Percentiles rank a stretch among this genome's conserved stretches.
Conservation (phyloP, 2,113 vertebrate species). For the Brachionichthys hirsutus region DNA sequence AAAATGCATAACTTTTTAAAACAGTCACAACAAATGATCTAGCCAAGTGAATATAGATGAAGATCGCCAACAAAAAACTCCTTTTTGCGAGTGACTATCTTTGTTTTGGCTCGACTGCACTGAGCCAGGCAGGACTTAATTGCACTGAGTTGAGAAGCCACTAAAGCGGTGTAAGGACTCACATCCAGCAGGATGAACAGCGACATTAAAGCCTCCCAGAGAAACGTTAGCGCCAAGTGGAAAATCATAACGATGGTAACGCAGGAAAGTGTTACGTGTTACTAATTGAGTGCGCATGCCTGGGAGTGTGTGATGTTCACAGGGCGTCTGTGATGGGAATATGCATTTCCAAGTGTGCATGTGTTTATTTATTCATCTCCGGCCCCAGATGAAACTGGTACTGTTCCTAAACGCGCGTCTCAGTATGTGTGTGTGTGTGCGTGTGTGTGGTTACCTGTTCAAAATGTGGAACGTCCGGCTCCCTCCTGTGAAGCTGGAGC, state of each 20-base stretch:
- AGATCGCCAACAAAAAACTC: not conserved
- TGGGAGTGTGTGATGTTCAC: constrained; percentile 29
- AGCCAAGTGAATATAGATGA: not conserved
- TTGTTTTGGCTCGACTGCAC: not conserved
- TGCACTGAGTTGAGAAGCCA: constrained; percentile 10
- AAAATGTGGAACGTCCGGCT: constrained; percentile 61
- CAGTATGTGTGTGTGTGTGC: constrained; percentile 4
- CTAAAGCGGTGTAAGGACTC: not conserved
- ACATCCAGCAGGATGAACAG: constrained; percentile 3
- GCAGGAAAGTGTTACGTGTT: constrained; percentile 7
- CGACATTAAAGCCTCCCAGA: constrained; percentile 16
- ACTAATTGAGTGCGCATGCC: constrained; percentile 10
- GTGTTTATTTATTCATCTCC: constrained; percentile 33
- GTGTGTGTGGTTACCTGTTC: constrained; percentile 81
- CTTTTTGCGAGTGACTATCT: constrained; percentile 1
- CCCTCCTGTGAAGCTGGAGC: constrained; percentile 81
- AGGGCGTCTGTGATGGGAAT: constrained; percentile 37
- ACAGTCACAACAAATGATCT: constrained; percentile 1
- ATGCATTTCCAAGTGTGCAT: constrained; percentile 49
- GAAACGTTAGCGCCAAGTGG: constrained; percentile 13
- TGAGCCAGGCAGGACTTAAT: not conserved
- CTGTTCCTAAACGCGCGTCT: not conserved
- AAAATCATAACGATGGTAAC: constrained; percentile 14
- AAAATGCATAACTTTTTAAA: not conserved
- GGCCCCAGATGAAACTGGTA: constrained; percentile 14